Base-by-base conservation (phyloP, 2,113 vertebrate genomes). In the Gorsachius goisagi region DNA sequence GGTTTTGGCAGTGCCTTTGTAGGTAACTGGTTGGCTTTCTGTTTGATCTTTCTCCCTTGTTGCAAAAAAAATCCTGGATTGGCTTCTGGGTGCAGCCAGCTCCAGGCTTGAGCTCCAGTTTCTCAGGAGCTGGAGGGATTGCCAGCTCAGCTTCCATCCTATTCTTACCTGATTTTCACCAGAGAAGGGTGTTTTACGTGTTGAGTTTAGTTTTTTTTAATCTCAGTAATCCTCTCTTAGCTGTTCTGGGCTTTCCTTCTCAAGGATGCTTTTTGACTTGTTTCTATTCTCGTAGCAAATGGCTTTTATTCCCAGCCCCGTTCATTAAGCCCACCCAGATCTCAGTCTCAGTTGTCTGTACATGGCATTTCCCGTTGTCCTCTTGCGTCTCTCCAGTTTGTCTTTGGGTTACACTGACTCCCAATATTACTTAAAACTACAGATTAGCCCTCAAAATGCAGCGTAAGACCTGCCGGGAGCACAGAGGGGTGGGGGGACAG, bases 401-500 rank as follows among this genome's bases (percentile, higher is more conserved):
- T 44, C 27, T 59, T 32, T 15, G 21, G 37, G 45, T 53, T 68
- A 26, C 21, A 4, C 15, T 62, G 52, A 30, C 35, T 53, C 45
- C n/a, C 37, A 22, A 21, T 15, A 49, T 41, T 39, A 6, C 56
- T 44, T 23, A 32, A 41, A n/a, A 7, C 35, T 55, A n/a, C 8
- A 27, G 41, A 6, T 62, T 55, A 55, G 12, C 33, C 73, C 35
- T 66, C 62, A 49, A 49, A 60, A 24, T 53, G 11, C n/a, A 9
- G 37, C 17, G 9, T 44, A 30, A n/a, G 41, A 21, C 32, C 32
- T 45, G 19, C 19, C 2, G 2, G 17, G 44, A 60, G 66, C 3
- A 0, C 35, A n/a, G 55, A 71, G 45, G 66, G 1, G 0, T 9
- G 35, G 24, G 56, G 24, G 19, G 12, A 53, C 0, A 1, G 37